Percentiles rank a stretch among this genome's conserved stretches.
These are phyloP conservation scores for Gymnoscopelus braueri DNA, from an alignment of 2,797 vertebrate species.

Conservation along the genomic window DNA sequence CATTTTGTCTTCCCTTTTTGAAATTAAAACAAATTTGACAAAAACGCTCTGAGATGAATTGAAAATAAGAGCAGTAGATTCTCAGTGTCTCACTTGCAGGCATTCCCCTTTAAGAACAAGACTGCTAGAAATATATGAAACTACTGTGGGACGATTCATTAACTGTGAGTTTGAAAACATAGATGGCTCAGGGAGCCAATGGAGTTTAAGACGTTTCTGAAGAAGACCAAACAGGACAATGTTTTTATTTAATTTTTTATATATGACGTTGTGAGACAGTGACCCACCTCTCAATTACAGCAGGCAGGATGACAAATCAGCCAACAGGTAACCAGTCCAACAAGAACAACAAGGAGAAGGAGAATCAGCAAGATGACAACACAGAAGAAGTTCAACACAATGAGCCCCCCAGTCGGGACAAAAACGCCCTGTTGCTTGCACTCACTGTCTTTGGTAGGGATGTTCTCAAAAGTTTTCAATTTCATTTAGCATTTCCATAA, in stretches of 20 bases:
- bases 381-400: slow-evolving; percentile 65
- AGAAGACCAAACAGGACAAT: no score
- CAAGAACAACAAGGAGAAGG: slow-evolving; percentile 64
- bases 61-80: slow-evolving; percentile 22
- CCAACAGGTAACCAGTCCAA: slow-evolving; percentile 72
- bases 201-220: no score
- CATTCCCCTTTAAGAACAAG: slow-evolving; percentile 9
- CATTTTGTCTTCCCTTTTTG: slow-evolving; percentile 24
- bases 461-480: no score
- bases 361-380: slow-evolving; percentile 65
- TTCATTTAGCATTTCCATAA: no score
- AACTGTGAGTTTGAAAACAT: not conserved
- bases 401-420: slow-evolving; percentile 77
- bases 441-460: slow-evolving; percentile 79
- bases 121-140: not conserved
- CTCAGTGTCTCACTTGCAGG: not conserved
- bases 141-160: slow-evolving; percentile 1
- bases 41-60: not conserved
- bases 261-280: no score
- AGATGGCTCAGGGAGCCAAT: not conserved
- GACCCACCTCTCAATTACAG: slow-evolving; percentile 14
- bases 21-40: slow-evolving; percentile 28
- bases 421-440: slow-evolving; percentile 78
- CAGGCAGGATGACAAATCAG: slow-evolving; percentile 83
- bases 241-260: no score